These are phyloP conservation scores for Graptemys geographica DNA, from an alignment of 2,797 vertebrate species.

Conservation along the genomic window DNA sequence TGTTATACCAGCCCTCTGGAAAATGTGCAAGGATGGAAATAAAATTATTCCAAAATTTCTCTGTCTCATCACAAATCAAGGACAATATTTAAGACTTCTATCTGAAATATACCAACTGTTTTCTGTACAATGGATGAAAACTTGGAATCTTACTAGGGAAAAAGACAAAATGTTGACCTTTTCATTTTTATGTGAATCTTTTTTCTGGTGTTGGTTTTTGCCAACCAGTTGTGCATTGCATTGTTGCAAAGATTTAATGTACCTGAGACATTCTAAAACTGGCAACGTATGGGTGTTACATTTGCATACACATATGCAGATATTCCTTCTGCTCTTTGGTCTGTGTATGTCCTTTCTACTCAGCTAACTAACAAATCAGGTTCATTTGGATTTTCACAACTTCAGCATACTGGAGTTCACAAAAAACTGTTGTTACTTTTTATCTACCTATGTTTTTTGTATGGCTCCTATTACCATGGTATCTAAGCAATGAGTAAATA, in stretches of 20 bases:
- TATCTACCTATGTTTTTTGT: neutral
- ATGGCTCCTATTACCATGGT: neutral
- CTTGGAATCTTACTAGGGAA: neutral
- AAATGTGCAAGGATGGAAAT: neutral
- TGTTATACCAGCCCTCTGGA: neutral
- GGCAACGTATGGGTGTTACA: rapidly evolving
- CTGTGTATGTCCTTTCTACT: neutral
- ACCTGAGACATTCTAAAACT: neutral
- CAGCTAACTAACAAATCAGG: neutral
- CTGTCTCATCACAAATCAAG: neutral
- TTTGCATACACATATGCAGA: neutral
- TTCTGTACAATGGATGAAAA: neutral
- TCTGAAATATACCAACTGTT: neutral
- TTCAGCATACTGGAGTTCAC: neutral
- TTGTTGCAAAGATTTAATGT: neutral
- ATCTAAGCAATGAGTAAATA: neutral
- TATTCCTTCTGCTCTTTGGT: neutral
- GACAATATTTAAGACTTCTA: neutral
- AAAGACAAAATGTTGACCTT: neutral
- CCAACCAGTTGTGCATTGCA: neutral
- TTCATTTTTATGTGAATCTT: neutral
- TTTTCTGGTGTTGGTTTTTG: neutral
- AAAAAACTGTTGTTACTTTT: neutral
- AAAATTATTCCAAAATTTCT: neutral
- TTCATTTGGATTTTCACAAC: neutral